Evolutionary conservation across 2,797 vertebrate species (phyloP).

Genomic region (Sebastes dallii): DNA sequence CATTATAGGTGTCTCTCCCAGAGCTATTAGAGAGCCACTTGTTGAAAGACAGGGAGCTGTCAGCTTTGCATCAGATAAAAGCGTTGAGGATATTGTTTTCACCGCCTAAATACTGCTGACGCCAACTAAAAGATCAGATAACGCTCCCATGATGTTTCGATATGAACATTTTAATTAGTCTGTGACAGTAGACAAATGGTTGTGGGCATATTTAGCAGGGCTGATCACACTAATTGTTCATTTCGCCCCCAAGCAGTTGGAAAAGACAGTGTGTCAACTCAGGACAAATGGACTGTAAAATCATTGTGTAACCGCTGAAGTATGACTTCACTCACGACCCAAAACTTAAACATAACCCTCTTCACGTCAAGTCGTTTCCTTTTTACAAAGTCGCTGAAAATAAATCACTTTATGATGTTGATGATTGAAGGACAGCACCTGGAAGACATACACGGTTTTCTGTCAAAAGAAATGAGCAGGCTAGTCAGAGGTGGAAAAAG

Average conservation of each 20-base stretch:
- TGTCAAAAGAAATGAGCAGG: slow-evolving; percentile 45
- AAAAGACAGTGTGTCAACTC: slow-evolving; percentile 46
- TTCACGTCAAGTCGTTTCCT: slow-evolving; percentile 45
- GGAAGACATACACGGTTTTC: slow-evolving; percentile 48
- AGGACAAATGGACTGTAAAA: slow-evolving; percentile 38
- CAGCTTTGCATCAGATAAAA: slow-evolving; percentile 69
- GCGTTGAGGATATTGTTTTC: slow-evolving; percentile 61
- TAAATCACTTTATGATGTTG: slow-evolving; percentile 61
- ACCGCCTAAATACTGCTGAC: slow-evolving; percentile 57
- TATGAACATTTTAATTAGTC: slow-evolving; percentile 35
- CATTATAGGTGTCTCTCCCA: slow-evolving; percentile 62
- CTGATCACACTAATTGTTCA: slow-evolving; percentile 10
- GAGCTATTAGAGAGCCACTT: slow-evolving; percentile 72
- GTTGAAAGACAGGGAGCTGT: slow-evolving; percentile 75
- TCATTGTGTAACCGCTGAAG: slow-evolving; percentile 43
- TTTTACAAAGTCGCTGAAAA: slow-evolving; percentile 39
- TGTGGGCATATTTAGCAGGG: neutral
- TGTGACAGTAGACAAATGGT: slow-evolving; percentile 14
- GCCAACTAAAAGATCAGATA: slow-evolving; percentile 60
- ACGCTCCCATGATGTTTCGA: slow-evolving; percentile 30
- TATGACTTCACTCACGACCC: slow-evolving; percentile 53
- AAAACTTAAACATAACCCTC: slow-evolving; percentile 47
- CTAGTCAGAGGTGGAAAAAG: slow-evolving; percentile 63
- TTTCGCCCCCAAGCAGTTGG: slow-evolving; percentile 18
- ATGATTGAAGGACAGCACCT: slow-evolving; percentile 44